Percentiles rank a stretch among this genome's conserved stretches.
phyloP scores from a whole-genome alignment of 1,140 invertebrate genomes.

The Aplysia californica region DNA sequence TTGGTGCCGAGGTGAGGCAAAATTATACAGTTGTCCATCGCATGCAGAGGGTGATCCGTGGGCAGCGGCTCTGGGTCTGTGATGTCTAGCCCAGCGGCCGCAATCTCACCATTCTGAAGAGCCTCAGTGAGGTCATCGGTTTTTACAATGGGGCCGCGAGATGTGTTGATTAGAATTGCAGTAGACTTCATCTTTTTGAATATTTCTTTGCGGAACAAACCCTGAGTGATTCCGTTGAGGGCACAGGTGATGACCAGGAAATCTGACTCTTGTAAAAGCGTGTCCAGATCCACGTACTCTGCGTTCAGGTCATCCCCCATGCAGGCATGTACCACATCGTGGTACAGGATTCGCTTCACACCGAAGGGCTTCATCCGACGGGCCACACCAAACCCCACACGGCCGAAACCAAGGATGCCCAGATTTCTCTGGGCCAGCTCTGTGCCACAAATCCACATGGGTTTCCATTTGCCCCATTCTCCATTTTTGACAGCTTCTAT shows the following conservation, averaged over 20 bases:
- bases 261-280: slow-evolving; percentile 51
- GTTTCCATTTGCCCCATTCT: slow-evolving; percentile 78
- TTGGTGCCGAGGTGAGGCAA: slow-evolving; percentile 95
- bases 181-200: slow-evolving; percentile 60
- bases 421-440: slow-evolving; percentile 82
- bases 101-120: slow-evolving; percentile 78
- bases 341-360: slow-evolving; percentile 77
- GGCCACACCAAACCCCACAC: slow-evolving; percentile 76
- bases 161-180: slow-evolving; percentile 68
- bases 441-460: slow-evolving; percentile 88
- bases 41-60: slow-evolving; percentile 80
- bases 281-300: slow-evolving; percentile 72
- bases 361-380: slow-evolving; percentile 78
- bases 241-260: slow-evolving; percentile 60
- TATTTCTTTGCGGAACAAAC: slow-evolving; percentile 41
- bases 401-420: slow-evolving; percentile 86
- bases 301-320: slow-evolving; percentile 74
- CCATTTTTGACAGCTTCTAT: slow-evolving; percentile 53
- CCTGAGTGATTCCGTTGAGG: slow-evolving; percentile 43
- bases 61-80: slow-evolving; percentile 93
- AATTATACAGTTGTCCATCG: slow-evolving; percentile 85
- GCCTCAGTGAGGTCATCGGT: slow-evolving; percentile 69
- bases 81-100: slow-evolving; percentile 91
- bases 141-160: slow-evolving; percentile 60
- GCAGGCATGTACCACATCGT: slow-evolving; percentile 73